A percentile compares a stretch with the other conserved stretches of the same genome.
phyloP scores from a whole-genome alignment of 2,113 vertebrate genomes.

The Paracyprichromis sp. region DNA sequence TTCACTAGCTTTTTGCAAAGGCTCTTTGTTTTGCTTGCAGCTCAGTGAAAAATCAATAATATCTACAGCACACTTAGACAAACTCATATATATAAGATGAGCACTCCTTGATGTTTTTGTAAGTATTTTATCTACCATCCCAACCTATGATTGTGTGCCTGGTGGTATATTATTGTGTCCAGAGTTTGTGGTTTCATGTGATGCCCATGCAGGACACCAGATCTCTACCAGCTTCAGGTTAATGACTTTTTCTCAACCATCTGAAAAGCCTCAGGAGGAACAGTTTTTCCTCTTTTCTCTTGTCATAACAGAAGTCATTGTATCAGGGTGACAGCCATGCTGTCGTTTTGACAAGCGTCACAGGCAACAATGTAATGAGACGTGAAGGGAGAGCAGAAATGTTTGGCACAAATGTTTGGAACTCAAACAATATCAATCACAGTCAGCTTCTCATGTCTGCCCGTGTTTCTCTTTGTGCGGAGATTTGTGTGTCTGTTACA shows the following conservation, averaged over 20 bases:
- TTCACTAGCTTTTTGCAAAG: not conserved
- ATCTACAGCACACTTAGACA: not conserved
- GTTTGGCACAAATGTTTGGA: conserved; percentile 32
- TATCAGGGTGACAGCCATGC: conserved; percentile 37
- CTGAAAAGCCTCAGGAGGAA: not conserved
- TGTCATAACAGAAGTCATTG: conserved; percentile 18
- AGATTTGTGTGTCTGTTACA: not conserved
- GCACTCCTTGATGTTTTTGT: not conserved
- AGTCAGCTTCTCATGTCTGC: not conserved
- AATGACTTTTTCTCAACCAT: conserved; percentile 16
- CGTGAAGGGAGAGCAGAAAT: conserved; percentile 25
- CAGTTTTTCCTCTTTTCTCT: not conserved
- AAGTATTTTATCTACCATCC: not conserved
- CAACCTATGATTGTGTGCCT: not conserved
- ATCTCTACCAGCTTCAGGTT: not conserved
- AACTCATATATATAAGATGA: not conserved
- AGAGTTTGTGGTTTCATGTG: not conserved
- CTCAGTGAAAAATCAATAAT: not conserved
- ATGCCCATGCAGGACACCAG: not conserved
- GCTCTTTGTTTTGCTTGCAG: not conserved
- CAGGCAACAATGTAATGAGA: conserved; percentile 48
- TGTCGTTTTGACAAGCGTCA: conserved; percentile 30
- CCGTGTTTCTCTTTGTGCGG: not conserved
- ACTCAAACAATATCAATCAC: conserved; percentile 50
- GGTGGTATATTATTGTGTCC: not conserved